phyloP scores from a whole-genome alignment of 2,888 invertebrate genomes.

The Frankliniella fusca region DNA sequence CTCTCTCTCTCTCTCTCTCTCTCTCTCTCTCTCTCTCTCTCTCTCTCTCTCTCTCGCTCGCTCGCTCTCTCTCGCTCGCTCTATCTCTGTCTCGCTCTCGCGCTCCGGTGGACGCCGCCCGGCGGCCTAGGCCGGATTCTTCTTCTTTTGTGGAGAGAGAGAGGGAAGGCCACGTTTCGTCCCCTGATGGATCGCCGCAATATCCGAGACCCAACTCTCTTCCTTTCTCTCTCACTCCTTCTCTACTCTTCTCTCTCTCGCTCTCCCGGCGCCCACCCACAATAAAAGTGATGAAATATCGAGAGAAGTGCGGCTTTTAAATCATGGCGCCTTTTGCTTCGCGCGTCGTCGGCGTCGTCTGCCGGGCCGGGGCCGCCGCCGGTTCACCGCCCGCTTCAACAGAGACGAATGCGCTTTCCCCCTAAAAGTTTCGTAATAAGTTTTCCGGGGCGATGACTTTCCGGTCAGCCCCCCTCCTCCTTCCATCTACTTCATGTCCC shows the following conservation, averaged over 20 bases:
- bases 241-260: slow-evolving; percentile 33
- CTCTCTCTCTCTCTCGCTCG: slow-evolving; percentile 28
- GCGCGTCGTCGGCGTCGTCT: background rate
- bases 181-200: slow-evolving; percentile 15
- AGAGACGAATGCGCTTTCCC: background rate
- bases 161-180: background rate
- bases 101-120: slow-evolving; percentile 29
- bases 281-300: slow-evolving; percentile 27
- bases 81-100: slow-evolving; percentile 31
- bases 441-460: background rate
- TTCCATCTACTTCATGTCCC: too few relatives aligned
- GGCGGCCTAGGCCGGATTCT: slow-evolving; percentile 6
- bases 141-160: slow-evolving; percentile 5
- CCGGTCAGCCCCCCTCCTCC: background rate
- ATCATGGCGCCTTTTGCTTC: background rate
- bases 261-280: slow-evolving; percentile 30
- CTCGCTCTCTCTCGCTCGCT: slow-evolving; percentile 15
- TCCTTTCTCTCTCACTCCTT: slow-evolving; percentile 29
- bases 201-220: slow-evolving; percentile 29
- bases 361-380: background rate
- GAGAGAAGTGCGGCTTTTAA: slow-evolving; percentile 10
- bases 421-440: background rate
- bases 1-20: slow-evolving; percentile 27
- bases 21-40: slow-evolving; percentile 26
- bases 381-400: background rate